Base-by-base conservation (phyloP, 2,888 invertebrate genomes). In the Willowsia nigromaculata region DNA sequence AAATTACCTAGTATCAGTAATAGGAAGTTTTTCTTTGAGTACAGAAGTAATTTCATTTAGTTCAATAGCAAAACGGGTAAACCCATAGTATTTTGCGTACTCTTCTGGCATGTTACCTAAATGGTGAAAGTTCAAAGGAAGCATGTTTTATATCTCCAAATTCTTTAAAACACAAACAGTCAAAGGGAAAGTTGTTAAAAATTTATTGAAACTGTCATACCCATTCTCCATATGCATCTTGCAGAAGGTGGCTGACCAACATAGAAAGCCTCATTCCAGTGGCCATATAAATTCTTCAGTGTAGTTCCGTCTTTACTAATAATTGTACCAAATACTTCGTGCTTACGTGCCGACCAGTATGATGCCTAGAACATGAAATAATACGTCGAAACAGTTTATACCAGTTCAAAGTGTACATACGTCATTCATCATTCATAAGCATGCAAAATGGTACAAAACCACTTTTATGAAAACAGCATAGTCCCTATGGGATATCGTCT, bases 31-130 rank as follows among this genome's bases (percentile, higher is more conserved):
- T 11, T 95, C 95, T 33, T 94, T 93, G 91, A 94, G 93, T 87
- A 96, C 96, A 0, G 95, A 95, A 91, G 96, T 96, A 93, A 96
- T 92, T 81, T 97, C 97, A 94, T 97, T 97, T 85, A 97, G 95
- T 93, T 97, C 97, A 94, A 97, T 97, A 37, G 97, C 97, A 94
- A 97, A 97, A 92, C 96, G 94, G 4, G 97, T 97, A 94, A 97
- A 97, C 3, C 97, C 97, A 94, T 97, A 97, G 94, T 97, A 97
- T 86, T 96, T 93, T 93, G 97, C 96, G 94, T 96, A 96, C 92
- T 97, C 96, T 18, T 96, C 96, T 0, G 97, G 97, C 96, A 97
- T 96, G 1, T 96, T 96, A 71, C 97, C 96, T 95, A 93, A 37
- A 91, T 4, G 11, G 27, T 7, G n/a, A 65, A 90, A 53, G n/a